phyloP scores from a whole-genome alignment of 1,140 invertebrate species.

The Parapsyche elsis region DNA sequence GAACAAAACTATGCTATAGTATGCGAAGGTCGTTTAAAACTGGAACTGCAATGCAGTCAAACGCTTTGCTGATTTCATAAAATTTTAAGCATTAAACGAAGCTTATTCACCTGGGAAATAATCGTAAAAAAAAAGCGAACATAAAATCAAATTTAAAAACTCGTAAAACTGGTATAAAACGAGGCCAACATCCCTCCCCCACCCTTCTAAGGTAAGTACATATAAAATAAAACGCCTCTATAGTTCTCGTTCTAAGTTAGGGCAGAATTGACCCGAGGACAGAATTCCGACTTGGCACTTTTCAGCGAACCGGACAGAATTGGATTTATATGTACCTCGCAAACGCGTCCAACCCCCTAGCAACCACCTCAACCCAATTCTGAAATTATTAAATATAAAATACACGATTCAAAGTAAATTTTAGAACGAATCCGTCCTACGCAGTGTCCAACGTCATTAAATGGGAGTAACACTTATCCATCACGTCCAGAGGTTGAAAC shows the following conservation, averaged over 20 bases:
- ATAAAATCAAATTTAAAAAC: slow-evolving; percentile 15
- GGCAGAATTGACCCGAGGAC: slow-evolving; percentile 5
- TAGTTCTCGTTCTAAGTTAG: not conserved
- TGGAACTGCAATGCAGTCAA: not conserved
- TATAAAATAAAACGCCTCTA: not conserved
- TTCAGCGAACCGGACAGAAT: slow-evolving; percentile 11
- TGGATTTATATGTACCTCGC: slow-evolving; percentile 14
- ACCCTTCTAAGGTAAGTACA: not conserved
- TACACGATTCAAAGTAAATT: not conserved
- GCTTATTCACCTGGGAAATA: slow-evolving; percentile 22
- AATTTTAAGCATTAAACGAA: not conserved
- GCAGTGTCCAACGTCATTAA: not conserved
- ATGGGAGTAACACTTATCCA: slow-evolving; percentile 34
- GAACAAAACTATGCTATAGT: not conserved
- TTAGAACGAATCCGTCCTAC: not conserved
- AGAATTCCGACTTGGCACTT: slow-evolving; percentile 1
- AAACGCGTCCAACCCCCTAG: not conserved
- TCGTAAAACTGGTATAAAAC: slow-evolving; percentile 2
- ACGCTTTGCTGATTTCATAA: not conserved
- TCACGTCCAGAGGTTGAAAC: not conserved
- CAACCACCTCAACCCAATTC: not conserved
- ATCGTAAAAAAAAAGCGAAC: slow-evolving; percentile 15
- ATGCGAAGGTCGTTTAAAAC: not conserved
- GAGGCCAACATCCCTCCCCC: not conserved
- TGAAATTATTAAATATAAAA: not conserved